Base-by-base conservation (phyloP, 2,888 invertebrate genomes). In the Limnephilus marmoratus region DNA sequence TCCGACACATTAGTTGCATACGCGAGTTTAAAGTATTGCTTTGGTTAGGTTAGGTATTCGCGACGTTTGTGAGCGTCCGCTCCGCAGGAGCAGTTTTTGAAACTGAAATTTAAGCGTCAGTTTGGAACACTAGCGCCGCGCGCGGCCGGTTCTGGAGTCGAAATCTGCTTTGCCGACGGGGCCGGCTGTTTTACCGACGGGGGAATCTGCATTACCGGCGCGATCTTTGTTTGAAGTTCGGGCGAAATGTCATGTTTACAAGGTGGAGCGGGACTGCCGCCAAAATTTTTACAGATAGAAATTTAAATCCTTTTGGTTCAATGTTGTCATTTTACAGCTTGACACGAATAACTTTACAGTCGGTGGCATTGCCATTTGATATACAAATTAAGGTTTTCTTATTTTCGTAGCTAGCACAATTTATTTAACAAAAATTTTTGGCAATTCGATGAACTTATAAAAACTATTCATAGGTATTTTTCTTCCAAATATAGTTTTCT, bases 51-150 rank as follows among this genome's bases (percentile, higher is more conserved):
- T 68, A 68, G 53, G 53, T 68, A 18, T 68, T 24, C 53, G 18
- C 53, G 53, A 18, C 53, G 24, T 5, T n/a, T 24, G 29, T 68
- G n/a, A 7, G 68, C 81, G 80, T 80, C 89, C 89, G 89, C 31
- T 34, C 89, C 80, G n/a, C 41, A 24, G n/a, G 31, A 81, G 86
- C 86, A 81, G 80, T 88, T 87, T 88, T 45, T 81, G 82, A 81
- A 91, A 91, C 91, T 87, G 81, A 91, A 81, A 68, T 68, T 68
- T 68, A 68, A 37, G 88, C 88, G 88, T 88, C 88, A 34, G 53
- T 86, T 29, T 86, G 81, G 81, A 80, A 90, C 81, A 31, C 29
- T 86, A 31, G 90, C 82, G 90, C 82, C 82, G 49, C 90, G 81
- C 18, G 90, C 90, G 90, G 83, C 85, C 9, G 49, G 24, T 9